Conservation (phyloP, 2,888 invertebrate species). For the Malacosoma neustria region DNA sequence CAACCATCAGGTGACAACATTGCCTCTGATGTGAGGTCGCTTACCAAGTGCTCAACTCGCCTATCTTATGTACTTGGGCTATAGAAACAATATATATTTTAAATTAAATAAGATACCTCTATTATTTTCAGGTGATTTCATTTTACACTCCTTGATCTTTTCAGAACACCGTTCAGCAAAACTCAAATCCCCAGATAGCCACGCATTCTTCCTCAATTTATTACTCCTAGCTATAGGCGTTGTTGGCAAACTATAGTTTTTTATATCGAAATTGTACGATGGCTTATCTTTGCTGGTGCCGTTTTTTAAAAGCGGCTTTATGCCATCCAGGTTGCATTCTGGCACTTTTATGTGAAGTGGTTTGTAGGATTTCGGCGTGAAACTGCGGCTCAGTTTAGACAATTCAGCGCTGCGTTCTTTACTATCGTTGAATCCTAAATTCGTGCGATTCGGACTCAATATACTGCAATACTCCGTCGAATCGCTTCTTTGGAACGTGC, state of each 20-base stretch:
- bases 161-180: constrained; percentile 20
- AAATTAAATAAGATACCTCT: no score
- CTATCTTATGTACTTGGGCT: no score
- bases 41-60: no score
- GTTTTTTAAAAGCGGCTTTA: constrained; percentile 46
- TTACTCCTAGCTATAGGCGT: constrained; percentile 73
- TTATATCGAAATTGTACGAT: constrained; percentile 64
- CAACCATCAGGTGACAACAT: no score
- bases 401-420: constrained; percentile 34
- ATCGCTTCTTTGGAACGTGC: constrained; percentile 53
- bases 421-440: constrained; percentile 31
- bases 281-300: constrained; percentile 32
- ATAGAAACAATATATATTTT: no score
- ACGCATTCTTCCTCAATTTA: constrained; percentile 69
- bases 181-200: constrained; percentile 62
- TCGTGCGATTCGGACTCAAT: constrained; percentile 51
- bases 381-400: constrained; percentile 54
- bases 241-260: constrained; percentile 61
- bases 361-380: constrained; percentile 64
- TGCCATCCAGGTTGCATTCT: constrained; percentile 50
- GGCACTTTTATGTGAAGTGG: constrained; percentile 65
- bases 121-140: constrained; percentile 15
- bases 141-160: constrained; percentile 13
- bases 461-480: constrained; percentile 69
- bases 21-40: no score